Base-by-base conservation (phyloP, 1,140 invertebrate species). In the Hycleus phaleratus region DNA sequence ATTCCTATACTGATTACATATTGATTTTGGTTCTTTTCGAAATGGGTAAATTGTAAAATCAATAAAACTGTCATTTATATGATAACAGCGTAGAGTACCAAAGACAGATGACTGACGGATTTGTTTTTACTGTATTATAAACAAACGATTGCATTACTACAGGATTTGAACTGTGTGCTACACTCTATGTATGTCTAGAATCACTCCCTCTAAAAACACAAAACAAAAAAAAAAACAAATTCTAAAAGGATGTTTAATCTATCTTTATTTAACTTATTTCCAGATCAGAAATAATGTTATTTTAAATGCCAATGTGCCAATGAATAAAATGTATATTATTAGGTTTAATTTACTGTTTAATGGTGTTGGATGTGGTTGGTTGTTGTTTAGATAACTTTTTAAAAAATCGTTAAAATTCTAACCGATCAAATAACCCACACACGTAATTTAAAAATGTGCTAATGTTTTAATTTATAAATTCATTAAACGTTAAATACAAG, bases 91-190 rank as follows among this genome's bases (percentile, higher is more conserved):
- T 59, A 59, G 47, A 63, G 56, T 58, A 63, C 59, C 60, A 61
- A 60, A 67, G 68, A 68, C 69, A 71, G 66, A 71, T 71, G 69
- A 71, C 66, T 69, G 69, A 71, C 67, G 69, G 69, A 70, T 71
- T 32, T 71, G 68, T 69, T 71, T 71, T 71, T 71, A 69, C 65
- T 67, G 60, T 63, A 68, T 68, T 68, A 65, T 70, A 70, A 70
- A 69, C 67, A 70, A 70, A 67, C 64, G 65, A 68, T 68, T 68
- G 58, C 61, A 62, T 66, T 65, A 63, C 59, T 49, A 46, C 32
- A 32, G 7, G 32, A 32, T 32, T 32, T 32, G 7, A 32, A 32
- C 32, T 32, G 32, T 18, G 18, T 46, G 45, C 52, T 46, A 42
- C 44, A 55, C 52, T 55, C 43, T 39, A 38, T 42, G 11, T 42